Percentiles rank a stretch among this genome's conserved stretches.
Conservation (phyloP, 2,797 vertebrate species). For the Chiloscyllium punctatum region DNA sequence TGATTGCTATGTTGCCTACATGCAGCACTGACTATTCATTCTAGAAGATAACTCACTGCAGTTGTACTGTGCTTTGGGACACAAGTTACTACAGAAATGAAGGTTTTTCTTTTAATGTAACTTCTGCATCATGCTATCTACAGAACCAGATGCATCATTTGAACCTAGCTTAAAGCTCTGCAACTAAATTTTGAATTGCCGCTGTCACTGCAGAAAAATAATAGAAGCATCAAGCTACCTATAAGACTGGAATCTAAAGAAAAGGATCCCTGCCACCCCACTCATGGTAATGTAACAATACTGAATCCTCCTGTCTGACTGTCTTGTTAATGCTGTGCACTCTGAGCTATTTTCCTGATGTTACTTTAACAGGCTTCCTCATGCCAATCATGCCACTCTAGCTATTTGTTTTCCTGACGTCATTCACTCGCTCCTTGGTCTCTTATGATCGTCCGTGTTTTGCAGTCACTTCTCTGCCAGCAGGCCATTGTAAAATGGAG, state of each 20-base stretch:
- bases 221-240: constrained; percentile 31
- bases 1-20: not conserved
- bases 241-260: constrained; percentile 49
- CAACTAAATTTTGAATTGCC: not conserved
- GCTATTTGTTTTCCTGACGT: not conserved
- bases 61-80: not conserved
- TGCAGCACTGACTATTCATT: not conserved
- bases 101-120: not conserved
- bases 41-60: not conserved
- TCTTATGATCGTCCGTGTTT: not conserved
- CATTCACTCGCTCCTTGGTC: not conserved
- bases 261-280: constrained; percentile 40
- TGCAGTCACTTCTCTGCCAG: not conserved
- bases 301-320: not conserved
- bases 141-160: not conserved
- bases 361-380: not conserved
- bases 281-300: not conserved
- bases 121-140: not conserved
- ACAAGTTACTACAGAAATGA: not conserved
- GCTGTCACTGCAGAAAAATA: not conserved
- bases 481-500: not conserved
- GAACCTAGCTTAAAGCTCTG: not conserved
- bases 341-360: not conserved
- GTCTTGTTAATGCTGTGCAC: not conserved
- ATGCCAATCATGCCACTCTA: not conserved